Conservation (phyloP, 2,888 invertebrate genomes). For the Acleris laterana region DNA sequence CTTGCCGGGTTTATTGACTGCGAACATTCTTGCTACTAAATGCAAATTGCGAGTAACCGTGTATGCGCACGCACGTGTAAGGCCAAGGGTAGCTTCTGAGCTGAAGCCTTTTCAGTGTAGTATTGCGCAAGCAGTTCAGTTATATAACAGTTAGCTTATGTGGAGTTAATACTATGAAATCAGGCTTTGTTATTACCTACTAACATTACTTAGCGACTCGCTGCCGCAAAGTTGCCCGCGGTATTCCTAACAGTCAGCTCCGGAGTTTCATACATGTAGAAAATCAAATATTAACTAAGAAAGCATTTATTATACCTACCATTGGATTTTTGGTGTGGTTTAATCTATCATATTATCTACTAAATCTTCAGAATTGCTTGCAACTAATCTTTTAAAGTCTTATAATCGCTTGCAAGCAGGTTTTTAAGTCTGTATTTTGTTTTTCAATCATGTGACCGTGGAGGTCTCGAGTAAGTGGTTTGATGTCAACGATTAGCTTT, state of each 20-base stretch:
- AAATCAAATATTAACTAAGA: too few species aligned
- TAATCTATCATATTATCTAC: too few species aligned
- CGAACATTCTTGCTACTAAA: constrained; percentile 2
- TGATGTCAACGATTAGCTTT: constrained; percentile 39
- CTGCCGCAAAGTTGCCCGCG: too few species aligned
- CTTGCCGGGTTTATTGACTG: constrained; percentile 5
- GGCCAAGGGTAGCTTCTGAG: constrained; percentile 28
- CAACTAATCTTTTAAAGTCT: not conserved
- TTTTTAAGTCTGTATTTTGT: not conserved
- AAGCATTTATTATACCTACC: too few species aligned
- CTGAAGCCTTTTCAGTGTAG: constrained; percentile 29
- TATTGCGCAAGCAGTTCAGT: constrained; percentile 22
- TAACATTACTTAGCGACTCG: too few species aligned
- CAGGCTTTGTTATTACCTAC: too few species aligned
- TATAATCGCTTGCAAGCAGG: not conserved
- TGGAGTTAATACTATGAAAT: too few species aligned
- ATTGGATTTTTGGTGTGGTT: too few species aligned
- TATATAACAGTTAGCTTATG: constrained; percentile 4
- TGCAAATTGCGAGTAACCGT: not conserved
- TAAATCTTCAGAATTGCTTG: not conserved
- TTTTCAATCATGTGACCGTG: constrained; percentile 28
- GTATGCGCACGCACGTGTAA: constrained; percentile 2
- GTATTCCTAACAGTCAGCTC: too few species aligned
- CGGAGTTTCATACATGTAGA: too few species aligned
- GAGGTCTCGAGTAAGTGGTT: constrained; percentile 30